Evolutionary conservation across 2,797 vertebrate species (phyloP).

Genomic region (Amblyraja radiata): DNA sequence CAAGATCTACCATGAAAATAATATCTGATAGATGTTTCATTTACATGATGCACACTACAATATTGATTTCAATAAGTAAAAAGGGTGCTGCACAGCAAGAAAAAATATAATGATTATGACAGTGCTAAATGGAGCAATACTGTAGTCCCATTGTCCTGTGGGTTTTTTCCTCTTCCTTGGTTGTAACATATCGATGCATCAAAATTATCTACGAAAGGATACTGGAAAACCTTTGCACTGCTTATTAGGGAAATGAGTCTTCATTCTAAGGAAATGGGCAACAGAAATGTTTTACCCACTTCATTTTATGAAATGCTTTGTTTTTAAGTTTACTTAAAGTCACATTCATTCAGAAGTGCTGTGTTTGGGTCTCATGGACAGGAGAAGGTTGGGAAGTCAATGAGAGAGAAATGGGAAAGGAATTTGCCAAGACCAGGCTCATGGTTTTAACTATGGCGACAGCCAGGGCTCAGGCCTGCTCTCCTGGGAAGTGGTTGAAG

Average conservation of each 20-base stretch:
- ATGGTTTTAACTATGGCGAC: neutral
- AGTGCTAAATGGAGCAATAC: neutral
- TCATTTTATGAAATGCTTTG: neutral
- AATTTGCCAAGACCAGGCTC: neutral
- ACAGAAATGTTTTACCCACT: neutral
- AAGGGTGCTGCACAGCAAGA: neutral
- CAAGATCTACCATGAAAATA: neutral
- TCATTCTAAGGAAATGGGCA: neutral
- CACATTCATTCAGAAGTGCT: neutral
- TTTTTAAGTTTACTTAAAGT: neutral
- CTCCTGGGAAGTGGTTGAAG: too few relatives aligned
- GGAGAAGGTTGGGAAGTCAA: neutral
- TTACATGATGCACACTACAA: neutral
- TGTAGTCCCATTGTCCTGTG: neutral
- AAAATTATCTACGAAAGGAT: neutral
- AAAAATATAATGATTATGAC: neutral
- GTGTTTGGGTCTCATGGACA: neutral
- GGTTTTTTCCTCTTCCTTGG: neutral
- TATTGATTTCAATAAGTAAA: neutral
- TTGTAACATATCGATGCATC: neutral
- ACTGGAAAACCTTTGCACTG: neutral
- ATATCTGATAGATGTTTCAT: neutral
- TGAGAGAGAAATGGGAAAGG: neutral
- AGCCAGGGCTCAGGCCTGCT: too few relatives aligned
- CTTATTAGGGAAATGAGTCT: neutral